Conservation (phyloP, 2,888 invertebrate genomes). For the Brachyptera risi region DNA sequence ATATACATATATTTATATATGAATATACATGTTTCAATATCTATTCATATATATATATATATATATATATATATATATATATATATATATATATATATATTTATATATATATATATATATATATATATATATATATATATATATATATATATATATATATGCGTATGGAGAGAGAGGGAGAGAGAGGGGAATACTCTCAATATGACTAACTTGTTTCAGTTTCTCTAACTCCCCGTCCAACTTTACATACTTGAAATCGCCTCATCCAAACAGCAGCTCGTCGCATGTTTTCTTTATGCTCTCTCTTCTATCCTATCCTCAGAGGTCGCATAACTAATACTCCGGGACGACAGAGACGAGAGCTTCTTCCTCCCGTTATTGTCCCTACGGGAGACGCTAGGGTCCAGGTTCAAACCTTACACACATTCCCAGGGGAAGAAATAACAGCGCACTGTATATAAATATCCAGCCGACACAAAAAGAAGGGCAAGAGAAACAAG, state of each 20-base stretch:
- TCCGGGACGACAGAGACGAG: neutral
- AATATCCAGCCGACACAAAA: neutral
- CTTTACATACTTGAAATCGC: neutral
- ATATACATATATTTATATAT: too few species aligned
- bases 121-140: too few species aligned
- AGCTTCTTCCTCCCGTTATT: neutral
- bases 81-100: too few species aligned
- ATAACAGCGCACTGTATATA: constrained; percentile 9
- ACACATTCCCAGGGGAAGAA: neutral
- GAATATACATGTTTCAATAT: too few species aligned
- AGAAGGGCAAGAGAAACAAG: neutral
- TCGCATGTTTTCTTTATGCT: neutral
- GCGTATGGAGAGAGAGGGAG: too few species aligned
- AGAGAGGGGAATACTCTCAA: too few species aligned
- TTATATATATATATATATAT: too few species aligned
- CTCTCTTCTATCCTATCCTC: neutral
- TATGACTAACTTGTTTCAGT: too few species aligned
- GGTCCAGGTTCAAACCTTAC: neutral
- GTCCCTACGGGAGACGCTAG: neutral
- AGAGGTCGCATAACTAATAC: constrained; percentile 2
- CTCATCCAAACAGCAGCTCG: neutral
- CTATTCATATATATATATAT: too few species aligned
- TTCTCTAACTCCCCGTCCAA: neutral
- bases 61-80: too few species aligned
- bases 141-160: too few species aligned